phyloP scores from a whole-genome alignment of 1,140 invertebrate species.

The Dendroctonus ponderosae region DNA sequence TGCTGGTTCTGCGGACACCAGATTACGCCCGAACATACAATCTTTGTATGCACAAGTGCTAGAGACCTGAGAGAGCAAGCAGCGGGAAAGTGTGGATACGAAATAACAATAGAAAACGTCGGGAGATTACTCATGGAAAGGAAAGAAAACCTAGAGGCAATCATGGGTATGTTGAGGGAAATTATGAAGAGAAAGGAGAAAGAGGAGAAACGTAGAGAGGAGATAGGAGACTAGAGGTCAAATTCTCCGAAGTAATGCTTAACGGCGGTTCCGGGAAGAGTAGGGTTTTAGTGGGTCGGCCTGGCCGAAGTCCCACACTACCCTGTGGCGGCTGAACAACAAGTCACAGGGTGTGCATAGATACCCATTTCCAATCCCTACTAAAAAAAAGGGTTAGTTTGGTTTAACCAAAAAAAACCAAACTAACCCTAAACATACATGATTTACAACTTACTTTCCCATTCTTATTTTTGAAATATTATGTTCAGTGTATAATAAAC shows the following conservation, averaged over 20 bases:
- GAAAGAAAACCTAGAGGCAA: neutral
- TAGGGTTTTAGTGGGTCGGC: too few relatives aligned
- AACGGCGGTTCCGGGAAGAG: neutral
- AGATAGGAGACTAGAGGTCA: neutral
- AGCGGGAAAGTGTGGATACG: neutral
- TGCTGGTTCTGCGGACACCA: neutral
- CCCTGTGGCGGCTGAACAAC: too few relatives aligned
- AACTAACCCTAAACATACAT: neutral
- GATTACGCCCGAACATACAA: neutral
- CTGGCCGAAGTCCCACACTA: too few relatives aligned
- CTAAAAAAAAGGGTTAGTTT: too few relatives aligned
- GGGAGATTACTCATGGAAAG: neutral
- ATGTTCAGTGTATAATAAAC: too few relatives aligned
- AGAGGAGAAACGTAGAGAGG: neutral
- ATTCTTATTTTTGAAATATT: neutral
- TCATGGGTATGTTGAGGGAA: neutral
- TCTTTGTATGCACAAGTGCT: neutral
- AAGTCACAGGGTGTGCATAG: too few relatives aligned
- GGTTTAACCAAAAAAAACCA: too few relatives aligned
- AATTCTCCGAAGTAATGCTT: neutral
- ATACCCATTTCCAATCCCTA: too few relatives aligned
- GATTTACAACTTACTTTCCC: conserved; percentile 1
- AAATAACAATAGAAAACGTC: neutral
- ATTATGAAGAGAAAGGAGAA: conserved; percentile 1
- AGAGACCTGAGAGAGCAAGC: neutral